Conservation (phyloP, 2,113 vertebrate species). For the Platichthys stellatus region DNA sequence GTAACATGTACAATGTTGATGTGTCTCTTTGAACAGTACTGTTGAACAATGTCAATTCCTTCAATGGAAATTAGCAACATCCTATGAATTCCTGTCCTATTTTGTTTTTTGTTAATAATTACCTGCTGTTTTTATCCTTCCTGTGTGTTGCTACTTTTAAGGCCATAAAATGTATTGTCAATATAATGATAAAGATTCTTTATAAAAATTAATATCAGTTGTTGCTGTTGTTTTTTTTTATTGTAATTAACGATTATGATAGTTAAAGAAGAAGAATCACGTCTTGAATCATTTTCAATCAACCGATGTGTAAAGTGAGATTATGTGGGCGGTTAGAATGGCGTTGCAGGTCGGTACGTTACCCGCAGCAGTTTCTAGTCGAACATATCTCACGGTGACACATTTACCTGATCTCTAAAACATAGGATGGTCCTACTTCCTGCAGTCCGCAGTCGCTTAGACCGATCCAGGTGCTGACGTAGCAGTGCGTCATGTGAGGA, state of each 20-base stretch:
- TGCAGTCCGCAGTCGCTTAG: too few species aligned
- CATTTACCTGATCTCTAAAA: slow-evolving; percentile 10
- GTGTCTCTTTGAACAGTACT: too few species aligned
- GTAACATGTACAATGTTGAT: neutral
- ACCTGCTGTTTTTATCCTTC: too few species aligned
- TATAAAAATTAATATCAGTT: neutral
- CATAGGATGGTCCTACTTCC: neutral
- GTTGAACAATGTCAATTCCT: neutral
- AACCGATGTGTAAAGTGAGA: neutral
- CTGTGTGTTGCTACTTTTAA: neutral
- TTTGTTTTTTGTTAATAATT: too few species aligned
- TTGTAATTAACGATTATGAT: too few species aligned
- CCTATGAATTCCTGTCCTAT: neutral
- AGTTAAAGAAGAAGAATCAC: neutral
- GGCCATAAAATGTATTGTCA: neutral
- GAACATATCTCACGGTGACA: slow-evolving; percentile 66
- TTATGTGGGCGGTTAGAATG: neutral
- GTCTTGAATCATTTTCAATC: neutral
- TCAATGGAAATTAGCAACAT: too few species aligned
- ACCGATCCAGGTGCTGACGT: neutral
- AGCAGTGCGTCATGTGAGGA: slow-evolving; percentile 14
- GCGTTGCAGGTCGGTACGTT: neutral
- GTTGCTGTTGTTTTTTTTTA: neutral
- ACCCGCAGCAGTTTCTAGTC: slow-evolving; percentile 41
- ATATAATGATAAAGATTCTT: neutral